Evolutionary conservation across 2,797 vertebrate species (phyloP), one percentile per base, ranked within the genome.

Genomic region (Acipenser oxyrinchus): DNA sequence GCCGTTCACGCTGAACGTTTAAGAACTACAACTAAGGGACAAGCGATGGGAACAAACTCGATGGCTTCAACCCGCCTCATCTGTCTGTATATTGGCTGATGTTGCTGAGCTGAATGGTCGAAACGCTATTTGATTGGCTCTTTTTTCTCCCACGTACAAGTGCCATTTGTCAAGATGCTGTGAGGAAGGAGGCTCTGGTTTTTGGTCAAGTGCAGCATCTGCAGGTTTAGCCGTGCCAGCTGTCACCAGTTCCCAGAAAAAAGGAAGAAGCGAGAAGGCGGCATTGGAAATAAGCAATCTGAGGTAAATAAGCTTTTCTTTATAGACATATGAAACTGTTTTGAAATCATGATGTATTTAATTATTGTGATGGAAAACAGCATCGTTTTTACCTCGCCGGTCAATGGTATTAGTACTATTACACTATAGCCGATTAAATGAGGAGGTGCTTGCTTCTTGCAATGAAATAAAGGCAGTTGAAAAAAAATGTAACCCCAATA

Each of bases 141-240:
- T 51, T 71, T 8, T 3, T 67, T 12, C 66, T 74, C 70, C 79
- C 76, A 51, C 71, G 55, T 70, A 37, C 3, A 68, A 69, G 69
- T 76, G 79, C 82, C 2, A 11, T 58, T 11, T 58, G 11, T 58
- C 55, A 58, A 58, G 55, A 85, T 83, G 85, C 80, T 83, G 81
- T 59, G 63, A 79, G 68, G 69, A 68, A 79, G 68, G 69, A 68
- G 75, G 72, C 67, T 66, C 69, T 69, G 71, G 80, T 37, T 37
- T 80, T 81, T 80, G 80, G 84, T 79, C 79, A 75, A 74, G 76
- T 76, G 78, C 80, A 82, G 81, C 85, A 82, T 87, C 87, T 87
- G 83, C 66, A 51, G 13, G 37, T 5, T 37, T 37, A 51, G 49
- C 10, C 11, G 64, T 55, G 65, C 60, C 60, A 61, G 65, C 65